Conservation (phyloP, 2,113 vertebrate genomes). For the Manacus vitellinus region DNA sequence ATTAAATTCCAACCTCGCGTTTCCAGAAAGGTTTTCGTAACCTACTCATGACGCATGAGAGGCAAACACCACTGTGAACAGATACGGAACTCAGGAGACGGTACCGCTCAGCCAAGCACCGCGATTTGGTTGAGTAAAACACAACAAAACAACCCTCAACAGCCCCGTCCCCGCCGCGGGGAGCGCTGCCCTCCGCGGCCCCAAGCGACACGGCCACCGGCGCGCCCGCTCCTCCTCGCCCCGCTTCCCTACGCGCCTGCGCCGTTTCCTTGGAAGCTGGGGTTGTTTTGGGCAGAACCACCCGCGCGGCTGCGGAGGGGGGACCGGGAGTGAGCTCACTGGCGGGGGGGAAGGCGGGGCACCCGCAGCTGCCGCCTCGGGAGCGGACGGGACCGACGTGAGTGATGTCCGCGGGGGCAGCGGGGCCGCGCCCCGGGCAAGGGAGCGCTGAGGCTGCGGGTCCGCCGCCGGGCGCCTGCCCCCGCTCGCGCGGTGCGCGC, state of each 20-base stretch:
- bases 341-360: not conserved
- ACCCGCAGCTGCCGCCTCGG: not conserved
- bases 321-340: not conserved
- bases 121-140: accelerated
- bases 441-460: too few species aligned
- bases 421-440: not conserved
- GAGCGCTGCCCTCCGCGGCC: not conserved
- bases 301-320: not conserved
- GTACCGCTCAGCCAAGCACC: not conserved
- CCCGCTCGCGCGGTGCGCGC: not conserved
- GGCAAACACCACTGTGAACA: not conserved
- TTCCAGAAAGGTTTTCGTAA: not conserved
- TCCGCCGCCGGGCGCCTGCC: too few species aligned
- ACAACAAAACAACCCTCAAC: too few species aligned
- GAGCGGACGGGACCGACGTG: not conserved
- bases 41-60: not conserved
- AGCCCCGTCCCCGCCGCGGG: not conserved
- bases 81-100: not conserved
- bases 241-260: accelerated
- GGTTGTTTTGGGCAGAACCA: conserved; percentile 31
- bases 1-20: not conserved
- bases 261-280: conserved; percentile 24
- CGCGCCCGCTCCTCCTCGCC: accelerated
- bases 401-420: not conserved
- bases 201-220: too few species aligned